Evolutionary conservation across 2,888 invertebrate species (phyloP).

Genomic region (Melanotus villosus): DNA sequence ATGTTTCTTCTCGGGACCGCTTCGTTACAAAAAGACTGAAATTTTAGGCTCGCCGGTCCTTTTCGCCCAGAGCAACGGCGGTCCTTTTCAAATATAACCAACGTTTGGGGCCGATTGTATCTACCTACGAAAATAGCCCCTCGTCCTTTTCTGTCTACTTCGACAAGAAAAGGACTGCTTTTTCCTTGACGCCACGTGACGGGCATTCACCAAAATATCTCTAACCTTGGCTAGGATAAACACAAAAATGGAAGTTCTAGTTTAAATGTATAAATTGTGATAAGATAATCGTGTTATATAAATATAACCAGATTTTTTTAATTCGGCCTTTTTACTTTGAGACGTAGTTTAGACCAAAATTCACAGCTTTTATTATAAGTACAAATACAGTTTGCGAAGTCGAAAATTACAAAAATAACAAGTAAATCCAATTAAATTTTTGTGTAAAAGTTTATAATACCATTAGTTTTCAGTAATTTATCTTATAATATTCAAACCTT

Average conservation of each 20-base stretch:
- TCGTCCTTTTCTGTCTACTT: constrained; percentile 3
- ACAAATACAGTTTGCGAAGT: too few species aligned
- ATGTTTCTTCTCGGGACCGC: constrained; percentile 24
- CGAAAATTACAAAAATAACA: too few species aligned
- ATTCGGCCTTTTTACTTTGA: not conserved
- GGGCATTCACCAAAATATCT: constrained; percentile 37
- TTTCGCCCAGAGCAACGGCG: constrained; percentile 45
- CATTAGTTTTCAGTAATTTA: too few species aligned
- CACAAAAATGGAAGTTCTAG: constrained; percentile 33
- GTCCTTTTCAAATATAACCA: constrained; percentile 44
- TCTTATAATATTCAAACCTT: too few species aligned
- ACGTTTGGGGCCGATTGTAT: constrained; percentile 33
- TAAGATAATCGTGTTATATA: constrained; percentile 31
- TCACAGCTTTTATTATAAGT: too few species aligned
- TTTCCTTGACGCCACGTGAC: constrained; percentile 28
- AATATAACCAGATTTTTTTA: constrained; percentile 25
- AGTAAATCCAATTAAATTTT: too few species aligned
- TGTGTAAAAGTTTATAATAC: too few species aligned
- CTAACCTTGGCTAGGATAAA: constrained; percentile 39
- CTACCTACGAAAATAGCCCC: constrained; percentile 16
- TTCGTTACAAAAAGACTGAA: constrained; percentile 44
- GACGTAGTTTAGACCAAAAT: too few species aligned
- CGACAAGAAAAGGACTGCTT: constrained; percentile 7
- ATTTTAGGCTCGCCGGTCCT: constrained; percentile 47
- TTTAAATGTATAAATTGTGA: constrained; percentile 33